Evolutionary conservation across 1,140 invertebrate genomes (phyloP).

Genomic region (Drosophila sturtevanti): DNA sequence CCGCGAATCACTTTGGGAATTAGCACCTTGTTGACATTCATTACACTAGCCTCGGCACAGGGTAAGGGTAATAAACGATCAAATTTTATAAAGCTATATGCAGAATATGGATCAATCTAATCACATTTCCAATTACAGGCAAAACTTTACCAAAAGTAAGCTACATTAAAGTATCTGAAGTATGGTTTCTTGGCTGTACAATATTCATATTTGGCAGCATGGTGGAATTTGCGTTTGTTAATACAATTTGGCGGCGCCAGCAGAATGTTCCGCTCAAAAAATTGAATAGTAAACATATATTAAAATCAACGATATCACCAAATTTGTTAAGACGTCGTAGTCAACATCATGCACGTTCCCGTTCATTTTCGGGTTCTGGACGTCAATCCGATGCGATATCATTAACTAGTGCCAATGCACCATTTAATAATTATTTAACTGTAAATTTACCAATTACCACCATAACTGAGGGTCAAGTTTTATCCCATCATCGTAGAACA

Average conservation of each 20-base stretch:
- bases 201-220: slow-evolving; percentile 93
- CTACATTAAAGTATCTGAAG: slow-evolving; percentile 95
- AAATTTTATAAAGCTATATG: no score
- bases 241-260: slow-evolving; percentile 92
- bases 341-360: slow-evolving; percentile 85
- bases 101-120: background rate
- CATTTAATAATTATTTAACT: slow-evolving; percentile 73
- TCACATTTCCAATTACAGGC: slow-evolving; percentile 75
- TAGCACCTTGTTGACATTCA: slow-evolving; percentile 93
- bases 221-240: slow-evolving; percentile 95
- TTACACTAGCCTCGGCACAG: slow-evolving; percentile 91
- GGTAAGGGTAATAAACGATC: slow-evolving; percentile 48
- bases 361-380: slow-evolving; percentile 88
- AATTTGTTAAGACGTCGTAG: slow-evolving; percentile 88
- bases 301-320: slow-evolving; percentile 92
- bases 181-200: slow-evolving; percentile 94
- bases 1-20: slow-evolving; percentile 91
- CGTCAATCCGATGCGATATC: slow-evolving; percentile 82
- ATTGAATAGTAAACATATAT: slow-evolving; percentile 91
- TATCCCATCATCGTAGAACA: slow-evolving; percentile 18
- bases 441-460: slow-evolving; percentile 74
- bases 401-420: slow-evolving; percentile 44
- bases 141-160: slow-evolving; percentile 94
- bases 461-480: slow-evolving; percentile 62
- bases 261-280: slow-evolving; percentile 92